phyloP scores from a whole-genome alignment of 2,113 vertebrate species.

The Toxostoma redivivum region DNA sequence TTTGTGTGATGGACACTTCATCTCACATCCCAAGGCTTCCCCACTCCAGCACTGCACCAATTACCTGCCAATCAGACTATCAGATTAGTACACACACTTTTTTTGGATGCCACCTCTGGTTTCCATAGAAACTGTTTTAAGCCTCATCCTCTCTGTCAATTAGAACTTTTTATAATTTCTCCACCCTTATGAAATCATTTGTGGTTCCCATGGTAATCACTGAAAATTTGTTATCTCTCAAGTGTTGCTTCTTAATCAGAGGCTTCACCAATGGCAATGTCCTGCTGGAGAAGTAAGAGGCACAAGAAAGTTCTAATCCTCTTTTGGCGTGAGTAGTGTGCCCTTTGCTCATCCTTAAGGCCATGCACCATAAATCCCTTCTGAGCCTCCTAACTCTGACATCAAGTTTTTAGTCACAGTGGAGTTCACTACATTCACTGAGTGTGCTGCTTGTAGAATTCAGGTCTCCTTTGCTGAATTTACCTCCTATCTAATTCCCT shows the following conservation, averaged over 20 bases:
- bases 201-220: slow-evolving; percentile 67
- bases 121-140: slow-evolving; percentile 64
- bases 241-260: slow-evolving; percentile 36
- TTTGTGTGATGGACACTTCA: background rate
- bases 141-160: slow-evolving; percentile 49
- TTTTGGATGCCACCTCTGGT: slow-evolving; percentile 66
- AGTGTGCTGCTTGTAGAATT: background rate
- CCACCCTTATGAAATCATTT: slow-evolving; percentile 57
- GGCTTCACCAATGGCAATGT: background rate
- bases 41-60: slow-evolving; percentile 13
- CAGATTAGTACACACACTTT: slow-evolving; percentile 41
- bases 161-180: slow-evolving; percentile 67
- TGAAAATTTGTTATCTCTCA: slow-evolving; percentile 31
- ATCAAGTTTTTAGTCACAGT: background rate
- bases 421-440: background rate
- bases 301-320: background rate
- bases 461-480: background rate
- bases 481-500: background rate
- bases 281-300: background rate
- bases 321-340: background rate
- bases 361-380: background rate
- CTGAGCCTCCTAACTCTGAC: background rate
- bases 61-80: slow-evolving; percentile 57
- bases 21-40: background rate
- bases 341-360: background rate